Evolutionary conservation across 2,113 vertebrate genomes (phyloP), one percentile per base, ranked within the genome.

Genomic region (Paedocypris sp.): DNA sequence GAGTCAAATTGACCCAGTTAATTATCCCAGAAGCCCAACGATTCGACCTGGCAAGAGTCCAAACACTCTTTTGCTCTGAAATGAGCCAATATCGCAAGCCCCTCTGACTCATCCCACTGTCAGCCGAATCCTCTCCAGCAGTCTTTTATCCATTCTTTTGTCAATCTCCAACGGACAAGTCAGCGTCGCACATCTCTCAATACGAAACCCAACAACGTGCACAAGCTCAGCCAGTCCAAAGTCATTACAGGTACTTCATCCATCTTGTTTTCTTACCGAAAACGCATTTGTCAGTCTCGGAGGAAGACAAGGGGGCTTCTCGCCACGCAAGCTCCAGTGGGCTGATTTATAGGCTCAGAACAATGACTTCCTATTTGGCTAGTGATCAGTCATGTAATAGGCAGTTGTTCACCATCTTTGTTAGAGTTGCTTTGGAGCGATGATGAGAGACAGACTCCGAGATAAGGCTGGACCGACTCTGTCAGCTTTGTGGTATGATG

Each of bases 231-330:
- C 15, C 25, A 61, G 52, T 50, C 49, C 23, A 61, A 35, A 63
- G 48, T 63, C 60, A 63, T 51, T 42, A 43, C 39, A 32, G 48
- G 16, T 56, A 41, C 23, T 48, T 61, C 58, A 35, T 47, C 58
- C 23, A 56, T 56, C 52, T 56, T 56, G 35, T 19, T 56, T 56
- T 56, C 23, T 28, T 25, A 29, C 23, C 19, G 52, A 56, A 41
- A 25, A 36, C 23, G 3, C 36, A 56, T 56, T 56, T 56, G 52
- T 56, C 52, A 56, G 23, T 56, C 52, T 56, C 25, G 1, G 5
- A 41, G 10, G 22, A 36, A 56, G 52, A 41, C 36, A 2, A 29
- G 52, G 3, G 10, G 18, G 23, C 36, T 15, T 39, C 36, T 38
- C 23, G 6, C 52, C 36, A 41, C 41, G 36, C 15, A 2, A 29